These are phyloP conservation scores for Vipera ursinii DNA, from an alignment of 2,797 vertebrate species.

Conservation along the genomic window DNA sequence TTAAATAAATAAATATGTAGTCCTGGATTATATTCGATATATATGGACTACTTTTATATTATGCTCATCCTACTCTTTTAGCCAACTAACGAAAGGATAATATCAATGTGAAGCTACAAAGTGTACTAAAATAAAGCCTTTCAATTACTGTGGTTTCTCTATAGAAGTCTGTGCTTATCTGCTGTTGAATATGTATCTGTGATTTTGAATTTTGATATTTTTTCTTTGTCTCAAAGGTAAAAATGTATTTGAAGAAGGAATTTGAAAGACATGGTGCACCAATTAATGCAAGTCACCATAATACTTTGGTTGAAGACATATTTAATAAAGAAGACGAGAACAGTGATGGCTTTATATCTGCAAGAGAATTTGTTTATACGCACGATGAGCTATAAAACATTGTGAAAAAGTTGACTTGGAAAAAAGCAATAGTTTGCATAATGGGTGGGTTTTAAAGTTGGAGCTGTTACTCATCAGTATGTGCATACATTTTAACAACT, in stretches of 20 bases:
- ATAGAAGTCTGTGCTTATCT: background rate
- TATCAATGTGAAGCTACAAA: background rate
- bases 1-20: background rate
- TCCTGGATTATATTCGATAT: background rate
- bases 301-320: conserved; percentile 89
- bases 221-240: conserved; percentile 78
- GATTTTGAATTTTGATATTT: background rate
- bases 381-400: conserved; percentile 88
- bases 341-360: conserved; percentile 91
- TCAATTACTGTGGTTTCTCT: background rate
- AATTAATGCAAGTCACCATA: conserved; percentile 91
- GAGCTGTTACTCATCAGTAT: conserved; percentile 27
- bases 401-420: conserved; percentile 12
- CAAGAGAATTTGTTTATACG: conserved; percentile 94
- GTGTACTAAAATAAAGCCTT: background rate
- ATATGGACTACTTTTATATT: background rate
- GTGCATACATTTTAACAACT: background rate
- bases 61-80: background rate
- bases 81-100: background rate
- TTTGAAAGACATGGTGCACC: conserved; percentile 89
- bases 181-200: background rate
- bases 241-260: conserved; percentile 89
- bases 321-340: conserved; percentile 95
- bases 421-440: conserved; percentile 31
- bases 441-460: background rate